A percentile compares a stretch with the other conserved stretches of the same genome.
phyloP scores from a whole-genome alignment of 2,888 invertebrate species.

The Sarcophaga subvicina region DNA sequence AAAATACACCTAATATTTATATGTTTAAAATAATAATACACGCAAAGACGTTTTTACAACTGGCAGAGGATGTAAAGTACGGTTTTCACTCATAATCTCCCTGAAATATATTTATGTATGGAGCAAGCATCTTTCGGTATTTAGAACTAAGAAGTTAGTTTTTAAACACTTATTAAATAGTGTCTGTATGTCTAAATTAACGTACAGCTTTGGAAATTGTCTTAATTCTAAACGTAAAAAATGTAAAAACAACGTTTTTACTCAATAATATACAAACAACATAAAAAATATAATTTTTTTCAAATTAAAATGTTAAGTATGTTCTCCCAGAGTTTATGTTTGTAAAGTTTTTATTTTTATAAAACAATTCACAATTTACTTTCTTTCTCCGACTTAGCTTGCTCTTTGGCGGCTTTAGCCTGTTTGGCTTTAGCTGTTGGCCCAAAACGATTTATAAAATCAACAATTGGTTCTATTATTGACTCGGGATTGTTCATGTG shows the following conservation, averaged over 20 bases:
- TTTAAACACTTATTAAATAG: too few species aligned
- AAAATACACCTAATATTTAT: background rate
- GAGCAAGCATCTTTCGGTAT: too few species aligned
- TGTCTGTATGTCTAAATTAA: too few species aligned
- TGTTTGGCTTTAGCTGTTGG: conserved; percentile 82
- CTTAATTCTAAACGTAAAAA: too few species aligned
- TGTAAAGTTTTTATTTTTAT: conserved; percentile 8
- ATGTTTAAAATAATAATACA: background rate
- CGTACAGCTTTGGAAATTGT: too few species aligned
- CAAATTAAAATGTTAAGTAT: conserved; percentile 32
- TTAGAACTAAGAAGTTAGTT: too few species aligned
- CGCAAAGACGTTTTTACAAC: background rate
- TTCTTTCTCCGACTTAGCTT: conserved; percentile 53
- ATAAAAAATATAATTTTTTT: background rate
- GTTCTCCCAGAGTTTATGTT: background rate
- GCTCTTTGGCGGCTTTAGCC: conserved; percentile 75
- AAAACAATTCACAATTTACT: conserved; percentile 42
- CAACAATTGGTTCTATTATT: conserved; percentile 83
- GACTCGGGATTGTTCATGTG: conserved; percentile 87
- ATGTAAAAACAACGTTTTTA: too few species aligned
- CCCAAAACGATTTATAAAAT: conserved; percentile 84
- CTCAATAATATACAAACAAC: background rate
- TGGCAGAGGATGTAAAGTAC: too few species aligned
- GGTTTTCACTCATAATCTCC: too few species aligned
- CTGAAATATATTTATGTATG: too few species aligned